Percentiles rank a stretch among this genome's conserved stretches.
Evolutionary conservation across 2,113 vertebrate species (phyloP).

Genomic region (Platanista minor): DNA sequence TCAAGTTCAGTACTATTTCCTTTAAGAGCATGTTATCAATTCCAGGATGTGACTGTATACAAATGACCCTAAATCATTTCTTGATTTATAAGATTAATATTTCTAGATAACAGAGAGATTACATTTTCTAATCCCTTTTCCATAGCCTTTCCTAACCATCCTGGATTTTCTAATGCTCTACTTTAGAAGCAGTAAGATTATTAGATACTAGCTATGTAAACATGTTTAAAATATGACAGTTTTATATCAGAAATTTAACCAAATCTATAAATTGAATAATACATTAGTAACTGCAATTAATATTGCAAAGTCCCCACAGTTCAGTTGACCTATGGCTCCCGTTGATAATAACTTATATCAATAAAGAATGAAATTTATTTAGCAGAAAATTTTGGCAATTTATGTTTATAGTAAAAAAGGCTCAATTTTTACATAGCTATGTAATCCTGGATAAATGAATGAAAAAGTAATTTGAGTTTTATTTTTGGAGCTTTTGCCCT

Average conservation of each 20-base stretch:
- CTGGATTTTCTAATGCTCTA: constrained; percentile 10
- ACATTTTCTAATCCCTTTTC: neutral
- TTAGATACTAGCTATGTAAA: neutral
- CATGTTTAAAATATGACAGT: neutral
- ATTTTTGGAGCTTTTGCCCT: neutral
- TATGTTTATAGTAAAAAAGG: constrained; percentile 20
- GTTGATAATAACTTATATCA: neutral
- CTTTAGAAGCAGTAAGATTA: neutral
- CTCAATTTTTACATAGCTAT: neutral
- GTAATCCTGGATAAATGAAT: constrained; percentile 42
- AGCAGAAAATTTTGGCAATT: neutral
- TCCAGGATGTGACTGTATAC: neutral
- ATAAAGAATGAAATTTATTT: constrained; percentile 55
- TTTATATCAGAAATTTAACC: neutral
- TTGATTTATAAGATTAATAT: neutral
- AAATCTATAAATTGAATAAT: neutral
- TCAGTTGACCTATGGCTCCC: neutral
- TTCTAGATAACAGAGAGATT: neutral
- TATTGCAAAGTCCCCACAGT: neutral
- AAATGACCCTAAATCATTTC: neutral
- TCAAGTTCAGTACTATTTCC: neutral
- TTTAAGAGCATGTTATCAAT: neutral
- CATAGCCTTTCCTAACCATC: neutral
- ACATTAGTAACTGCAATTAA: constrained; percentile 1
- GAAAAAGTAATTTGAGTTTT: constrained; percentile 25